phyloP scores from a whole-genome alignment of 2,113 vertebrate species.

The Lethenteron reissneri region DNA sequence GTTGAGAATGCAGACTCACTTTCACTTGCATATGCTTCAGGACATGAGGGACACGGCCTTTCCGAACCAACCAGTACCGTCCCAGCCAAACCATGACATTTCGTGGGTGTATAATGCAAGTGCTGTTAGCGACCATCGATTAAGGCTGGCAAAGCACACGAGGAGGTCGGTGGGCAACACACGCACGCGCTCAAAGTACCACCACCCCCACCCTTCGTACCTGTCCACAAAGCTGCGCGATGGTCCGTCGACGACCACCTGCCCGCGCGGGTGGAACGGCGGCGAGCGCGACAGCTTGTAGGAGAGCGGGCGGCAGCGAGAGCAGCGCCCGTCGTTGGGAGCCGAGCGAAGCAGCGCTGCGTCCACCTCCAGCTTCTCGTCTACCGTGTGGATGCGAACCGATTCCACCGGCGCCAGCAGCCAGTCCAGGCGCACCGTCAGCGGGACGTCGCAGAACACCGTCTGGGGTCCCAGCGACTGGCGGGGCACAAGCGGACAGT shows the following conservation, averaged over 20 bases:
- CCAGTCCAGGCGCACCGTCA: constrained; percentile 40
- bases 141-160: no score
- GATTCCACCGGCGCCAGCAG: constrained; percentile 32
- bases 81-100: no score
- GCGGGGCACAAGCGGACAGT: constrained; percentile 17
- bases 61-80: no score
- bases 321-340: constrained; percentile 38
- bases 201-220: constrained; percentile 23
- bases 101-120: no score
- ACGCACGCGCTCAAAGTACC: no score
- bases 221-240: constrained; percentile 40
- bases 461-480: constrained; percentile 43
- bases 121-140: no score
- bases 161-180: no score
- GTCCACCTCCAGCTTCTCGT: constrained; percentile 78
- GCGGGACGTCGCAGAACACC: constrained; percentile 60
- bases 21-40: no score
- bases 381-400: constrained; percentile 62
- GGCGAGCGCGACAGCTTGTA: constrained; percentile 48
- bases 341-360: constrained; percentile 51
- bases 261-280: constrained; percentile 25
- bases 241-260: constrained; percentile 15
- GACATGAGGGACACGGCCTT: no score
- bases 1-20: no score
- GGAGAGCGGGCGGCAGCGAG: constrained; percentile 34